Evolutionary conservation across 2,113 vertebrate genomes (phyloP), one percentile per base, ranked within the genome.

Genomic region (Callopanchax toddi): DNA sequence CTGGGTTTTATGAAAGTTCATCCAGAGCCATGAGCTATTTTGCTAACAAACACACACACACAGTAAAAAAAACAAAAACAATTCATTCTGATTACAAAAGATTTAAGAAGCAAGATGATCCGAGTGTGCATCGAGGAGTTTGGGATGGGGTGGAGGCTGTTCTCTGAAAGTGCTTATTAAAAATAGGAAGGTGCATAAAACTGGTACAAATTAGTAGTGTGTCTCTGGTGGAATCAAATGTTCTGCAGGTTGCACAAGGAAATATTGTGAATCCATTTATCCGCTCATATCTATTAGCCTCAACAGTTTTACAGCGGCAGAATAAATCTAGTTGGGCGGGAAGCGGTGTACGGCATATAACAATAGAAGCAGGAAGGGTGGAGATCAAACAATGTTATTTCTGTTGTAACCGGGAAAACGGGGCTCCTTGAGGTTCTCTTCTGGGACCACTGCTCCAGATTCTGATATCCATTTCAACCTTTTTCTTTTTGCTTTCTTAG

Each of bases 371-470:
- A 39, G 60, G 65, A 82, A 83, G 34, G n/a, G 39, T 18, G 16
- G 55, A 91, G 87, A 91, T 92, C 89, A 91, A 91, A 92, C 67
- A 32, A 60, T 84, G 87, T 86, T 86, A 83, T 88, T 88, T 82
- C 86, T 76, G 80, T 79, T 86, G 89, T 88, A 87, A 86, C 82
- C 59, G 66, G 76, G 79, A 86, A 68, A 85, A 81, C 69, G 76
- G 68, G 74, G 81, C 75, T 82, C 71, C 78, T 82, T 69, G 34
- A 42, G 74, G 49, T 66, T 58, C 63, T 87, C 87, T 82, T 77
- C 52, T 65, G 87, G 89, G 87, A 90, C 54, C 39, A 8, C 76
- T 89, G 89, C 82, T 89, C 85, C 74, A 90, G 76, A 89, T 91
- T 89, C 82, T 65, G 78, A 87, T 89, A 86, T 86, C 83, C 76